A percentile compares a stretch with the other conserved stretches of the same genome.
These are phyloP conservation scores for Nephila pilipes DNA, from an alignment of 1,140 invertebrate genomes.

Conservation along the genomic window DNA sequence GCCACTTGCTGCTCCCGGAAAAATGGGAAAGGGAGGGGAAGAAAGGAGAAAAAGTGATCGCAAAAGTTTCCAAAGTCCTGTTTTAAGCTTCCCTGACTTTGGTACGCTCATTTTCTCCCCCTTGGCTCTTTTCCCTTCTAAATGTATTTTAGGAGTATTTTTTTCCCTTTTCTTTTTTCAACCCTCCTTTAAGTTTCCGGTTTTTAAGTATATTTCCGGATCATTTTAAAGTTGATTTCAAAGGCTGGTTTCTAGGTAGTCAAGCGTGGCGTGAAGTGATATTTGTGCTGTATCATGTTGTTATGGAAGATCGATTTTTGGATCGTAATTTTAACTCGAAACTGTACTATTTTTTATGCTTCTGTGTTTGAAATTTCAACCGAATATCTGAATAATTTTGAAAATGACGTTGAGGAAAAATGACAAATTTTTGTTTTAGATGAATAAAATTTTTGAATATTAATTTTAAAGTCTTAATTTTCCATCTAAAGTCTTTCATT, in stretches of 20 bases:
- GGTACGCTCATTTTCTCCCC: constrained; percentile 21
- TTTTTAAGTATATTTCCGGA: constrained; percentile 54
- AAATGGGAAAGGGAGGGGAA: not conserved
- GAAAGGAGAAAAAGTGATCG: constrained; percentile 1
- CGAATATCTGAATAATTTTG: too few relatives aligned
- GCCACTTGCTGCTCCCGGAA: constrained; percentile 55
- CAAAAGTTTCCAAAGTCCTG: constrained; percentile 41
- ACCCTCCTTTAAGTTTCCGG: constrained; percentile 15
- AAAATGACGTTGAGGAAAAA: too few relatives aligned
- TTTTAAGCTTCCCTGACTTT: constrained; percentile 53
- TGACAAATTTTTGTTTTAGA: too few relatives aligned
- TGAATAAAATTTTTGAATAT: too few relatives aligned
- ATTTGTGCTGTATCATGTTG: not conserved
- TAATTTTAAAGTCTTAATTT: too few relatives aligned
- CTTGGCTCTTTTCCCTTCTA: not conserved
- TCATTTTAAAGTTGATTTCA: constrained; percentile 40
- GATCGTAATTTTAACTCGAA: not conserved
- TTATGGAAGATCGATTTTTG: constrained; percentile 18
- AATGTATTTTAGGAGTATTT: constrained; percentile 4
- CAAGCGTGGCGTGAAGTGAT: constrained; percentile 30
- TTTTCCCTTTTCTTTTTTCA: not conserved
- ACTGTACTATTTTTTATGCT: not conserved
- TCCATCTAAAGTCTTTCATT: too few relatives aligned
- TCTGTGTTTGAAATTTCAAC: too few relatives aligned
- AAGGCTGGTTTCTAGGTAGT: constrained; percentile 9